Conservation (phyloP, 2,888 invertebrate genomes). For the Pegoplata infirma region DNA sequence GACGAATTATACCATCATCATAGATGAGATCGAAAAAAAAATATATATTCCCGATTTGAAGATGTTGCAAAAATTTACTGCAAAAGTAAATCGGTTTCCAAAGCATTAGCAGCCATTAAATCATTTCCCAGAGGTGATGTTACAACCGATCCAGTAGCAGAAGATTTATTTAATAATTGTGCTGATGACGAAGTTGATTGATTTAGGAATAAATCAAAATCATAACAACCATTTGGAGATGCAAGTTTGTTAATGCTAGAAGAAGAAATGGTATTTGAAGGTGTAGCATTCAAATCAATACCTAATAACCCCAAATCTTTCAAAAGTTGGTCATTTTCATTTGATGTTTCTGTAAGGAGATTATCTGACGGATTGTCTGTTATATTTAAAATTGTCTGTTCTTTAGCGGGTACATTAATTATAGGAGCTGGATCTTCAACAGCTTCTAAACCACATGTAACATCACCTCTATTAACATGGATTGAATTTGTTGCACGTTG, state of each 20-base stretch:
- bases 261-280: slow-evolving; percentile 69
- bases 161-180: slow-evolving; percentile 38
- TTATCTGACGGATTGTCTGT: slow-evolving; percentile 42
- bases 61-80: slow-evolving; percentile 63
- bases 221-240: slow-evolving; percentile 68
- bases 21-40: too few relatives aligned
- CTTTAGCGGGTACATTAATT: slow-evolving; percentile 68
- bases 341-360: background rate
- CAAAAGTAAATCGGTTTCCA: slow-evolving; percentile 72
- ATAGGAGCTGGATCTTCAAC: slow-evolving; percentile 72
- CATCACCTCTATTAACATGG: slow-evolving; percentile 13
- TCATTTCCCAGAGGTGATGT: slow-evolving; percentile 68
- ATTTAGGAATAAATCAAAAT: slow-evolving; percentile 73
- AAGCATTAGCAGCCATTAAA: slow-evolving; percentile 72
- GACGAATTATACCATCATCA: slow-evolving; percentile 23
- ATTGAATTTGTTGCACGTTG: background rate
- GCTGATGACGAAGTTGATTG: slow-evolving; percentile 61
- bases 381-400: slow-evolving; percentile 40
- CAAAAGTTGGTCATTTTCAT: slow-evolving; percentile 74
- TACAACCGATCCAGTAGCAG: slow-evolving; percentile 31
- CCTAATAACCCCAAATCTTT: slow-evolving; percentile 81
- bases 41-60: too few relatives aligned
- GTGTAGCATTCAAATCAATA: slow-evolving; percentile 74
- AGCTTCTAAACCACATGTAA: slow-evolving; percentile 72
- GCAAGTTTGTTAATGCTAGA: slow-evolving; percentile 64